These are phyloP conservation scores for Bovichtus variegatus DNA, from an alignment of 2,797 vertebrate genomes.

Conservation along the genomic window DNA sequence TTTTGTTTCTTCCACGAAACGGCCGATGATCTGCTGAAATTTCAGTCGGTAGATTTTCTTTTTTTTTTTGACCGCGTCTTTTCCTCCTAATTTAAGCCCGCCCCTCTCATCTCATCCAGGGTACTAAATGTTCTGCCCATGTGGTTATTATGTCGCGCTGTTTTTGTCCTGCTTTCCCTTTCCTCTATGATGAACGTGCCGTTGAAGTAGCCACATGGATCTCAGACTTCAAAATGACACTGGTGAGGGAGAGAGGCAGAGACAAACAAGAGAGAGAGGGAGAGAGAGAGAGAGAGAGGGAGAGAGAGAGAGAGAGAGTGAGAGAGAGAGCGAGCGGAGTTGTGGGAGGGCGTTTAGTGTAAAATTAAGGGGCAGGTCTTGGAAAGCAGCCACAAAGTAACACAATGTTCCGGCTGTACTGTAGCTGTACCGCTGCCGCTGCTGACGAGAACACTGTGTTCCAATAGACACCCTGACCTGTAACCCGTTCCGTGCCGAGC, in stretches of 20 bases:
- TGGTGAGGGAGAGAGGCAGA: conserved; percentile 31
- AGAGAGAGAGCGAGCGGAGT: conserved; percentile 31
- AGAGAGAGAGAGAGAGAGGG: neutral
- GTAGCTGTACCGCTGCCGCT: conserved; percentile 86
- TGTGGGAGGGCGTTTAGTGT: conserved; percentile 83
- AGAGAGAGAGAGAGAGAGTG: neutral
- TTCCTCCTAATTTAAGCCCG: conserved; percentile 60
- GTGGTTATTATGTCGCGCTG: conserved; percentile 48
- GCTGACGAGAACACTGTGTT: conserved; percentile 91
- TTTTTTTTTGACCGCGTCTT: conserved; percentile 25
- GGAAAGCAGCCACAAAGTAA: conserved; percentile 90
- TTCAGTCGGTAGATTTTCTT: conserved; percentile 45
- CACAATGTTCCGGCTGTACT: conserved; percentile 92
- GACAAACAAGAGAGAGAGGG: neutral
- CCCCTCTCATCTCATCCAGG: conserved; percentile 71
- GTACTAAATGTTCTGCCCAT: conserved; percentile 85
- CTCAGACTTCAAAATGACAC: conserved; percentile 67
- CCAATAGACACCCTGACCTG: conserved; percentile 89
- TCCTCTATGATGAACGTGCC: conserved; percentile 46
- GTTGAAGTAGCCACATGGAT: conserved; percentile 65
- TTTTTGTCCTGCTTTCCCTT: conserved; percentile 9
- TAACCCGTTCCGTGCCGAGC: conserved; percentile 88
- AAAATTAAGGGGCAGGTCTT: conserved; percentile 88
- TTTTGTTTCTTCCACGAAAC: neutral
- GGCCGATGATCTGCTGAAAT: conserved; percentile 23